phyloP scores from a whole-genome alignment of 2,113 vertebrate species.

The Vulpes vulpes region DNA sequence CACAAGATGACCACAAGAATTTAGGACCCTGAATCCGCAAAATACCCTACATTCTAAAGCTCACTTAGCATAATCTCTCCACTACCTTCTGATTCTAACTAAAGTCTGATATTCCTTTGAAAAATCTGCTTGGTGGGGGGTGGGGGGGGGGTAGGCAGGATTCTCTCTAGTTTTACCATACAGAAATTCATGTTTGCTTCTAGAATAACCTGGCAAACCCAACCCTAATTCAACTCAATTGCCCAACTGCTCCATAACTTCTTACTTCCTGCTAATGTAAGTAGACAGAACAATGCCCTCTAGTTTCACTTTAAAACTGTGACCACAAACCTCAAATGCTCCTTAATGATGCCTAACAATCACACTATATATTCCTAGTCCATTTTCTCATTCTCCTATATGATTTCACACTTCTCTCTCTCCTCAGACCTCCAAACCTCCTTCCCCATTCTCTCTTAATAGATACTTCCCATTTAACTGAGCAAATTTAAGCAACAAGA shows the following conservation, averaged over 20 bases:
- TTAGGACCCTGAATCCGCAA: neutral
- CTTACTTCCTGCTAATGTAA: neutral
- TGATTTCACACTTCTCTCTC: slow-evolving; percentile 11
- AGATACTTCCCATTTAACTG: slow-evolving; percentile 8
- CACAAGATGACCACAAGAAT: neutral
- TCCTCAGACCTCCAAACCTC: neutral
- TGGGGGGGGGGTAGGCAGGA: too few relatives aligned
- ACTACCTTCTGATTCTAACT: neutral
- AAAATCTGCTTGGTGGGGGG: neutral
- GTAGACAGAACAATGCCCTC: neutral
- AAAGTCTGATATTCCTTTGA: neutral
- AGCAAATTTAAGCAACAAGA: neutral
- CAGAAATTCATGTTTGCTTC: neutral
- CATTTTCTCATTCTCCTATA: neutral
- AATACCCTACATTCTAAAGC: neutral
- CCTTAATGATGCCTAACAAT: neutral
- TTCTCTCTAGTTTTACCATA: neutral
- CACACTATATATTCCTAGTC: neutral
- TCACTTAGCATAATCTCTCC: neutral
- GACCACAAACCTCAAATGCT: neutral
- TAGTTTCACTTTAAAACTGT: slow-evolving; percentile 44
- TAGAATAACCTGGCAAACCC: neutral
- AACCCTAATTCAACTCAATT: neutral
- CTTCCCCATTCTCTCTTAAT: neutral
- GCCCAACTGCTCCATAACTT: neutral